Evolutionary conservation across 2,888 invertebrate species (phyloP).

Genomic region (Lamellibrachia columna): DNA sequence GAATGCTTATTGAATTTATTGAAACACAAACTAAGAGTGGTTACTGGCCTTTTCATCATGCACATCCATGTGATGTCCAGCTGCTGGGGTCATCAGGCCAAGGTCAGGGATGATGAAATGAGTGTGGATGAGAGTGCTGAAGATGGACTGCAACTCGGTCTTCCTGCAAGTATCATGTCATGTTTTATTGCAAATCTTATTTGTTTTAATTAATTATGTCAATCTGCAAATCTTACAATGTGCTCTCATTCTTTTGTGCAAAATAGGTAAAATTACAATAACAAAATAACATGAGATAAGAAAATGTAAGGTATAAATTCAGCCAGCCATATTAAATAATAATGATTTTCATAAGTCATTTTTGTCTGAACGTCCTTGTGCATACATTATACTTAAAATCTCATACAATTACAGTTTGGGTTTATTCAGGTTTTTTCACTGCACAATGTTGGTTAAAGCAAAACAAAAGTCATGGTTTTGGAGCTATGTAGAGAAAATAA

Average conservation of each 20-base stretch:
- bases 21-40: not conserved
- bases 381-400: too few species aligned
- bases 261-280: not conserved
- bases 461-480: too few species aligned
- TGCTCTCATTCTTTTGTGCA: not conserved
- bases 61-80: constrained; percentile 48
- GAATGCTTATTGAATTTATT: not conserved
- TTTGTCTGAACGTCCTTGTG: too few species aligned
- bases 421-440: too few species aligned
- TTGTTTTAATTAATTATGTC: not conserved
- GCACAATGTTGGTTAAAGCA: too few species aligned
- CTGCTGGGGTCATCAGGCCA: constrained; percentile 29
- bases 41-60: constrained; percentile 54
- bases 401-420: too few species aligned
- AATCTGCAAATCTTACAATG: not conserved
- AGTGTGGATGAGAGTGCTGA: constrained; percentile 55
- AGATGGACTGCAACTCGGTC: constrained; percentile 56
- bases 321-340: too few species aligned
- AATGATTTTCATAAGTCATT: too few species aligned
- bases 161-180: not conserved
- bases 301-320: too few species aligned
- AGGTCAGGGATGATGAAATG: constrained; percentile 60
- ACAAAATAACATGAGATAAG: too few species aligned
- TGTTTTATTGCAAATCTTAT: not conserved
- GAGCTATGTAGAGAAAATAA: too few species aligned